Base-by-base conservation (phyloP, 2,888 invertebrate genomes). In the Leptinotarsa tumamoca region DNA sequence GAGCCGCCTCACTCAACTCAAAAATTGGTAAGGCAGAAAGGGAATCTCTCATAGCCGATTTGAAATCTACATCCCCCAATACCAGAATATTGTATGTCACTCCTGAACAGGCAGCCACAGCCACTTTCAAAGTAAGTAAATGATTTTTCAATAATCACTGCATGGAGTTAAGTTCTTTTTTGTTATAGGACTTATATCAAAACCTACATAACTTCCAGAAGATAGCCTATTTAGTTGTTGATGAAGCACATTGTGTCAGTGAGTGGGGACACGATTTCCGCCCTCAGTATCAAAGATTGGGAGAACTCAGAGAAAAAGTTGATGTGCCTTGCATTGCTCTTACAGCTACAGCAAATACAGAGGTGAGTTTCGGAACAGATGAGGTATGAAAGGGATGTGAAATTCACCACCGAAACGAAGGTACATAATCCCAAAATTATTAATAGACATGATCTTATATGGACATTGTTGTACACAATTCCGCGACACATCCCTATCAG, bases 181-280 rank as follows among this genome's bases (percentile, higher is more conserved):
- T 63, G 71, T 87, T 88, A 61, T 80, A 91, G 90, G 89, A 90
- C 66, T 87, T 96, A 2, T 89, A 95, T 77, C 90, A 92, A 33
- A 92, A 93, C 83, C 89, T 98, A 81, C 89, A 93, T 73, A 94
- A 93, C 83, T 92, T 93, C 84, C 92, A 94, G 73, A 94, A 96
- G 85, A 89, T 99, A 4, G 94, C 95, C 0, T 97, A 96, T 87
- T 93, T 99, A 83, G 94, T 98, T 27, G 95, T 99, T 15, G 99
- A 99, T 89, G 99, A 99, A 90, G 98, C 98, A 2, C 98, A 98
- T 89, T 98, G 98, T 90, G 97, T 99, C 0, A 98, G 97, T 84
- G 95, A 99, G 84, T 99, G 99, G 99, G 99, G 99, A 0, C 99
- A 99, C 89, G 98, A 99, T 88, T 99, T 99, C 87, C 91, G 98